phyloP scores from a whole-genome alignment of 2,113 vertebrate genomes.

The Bufo gargarizans region DNA sequence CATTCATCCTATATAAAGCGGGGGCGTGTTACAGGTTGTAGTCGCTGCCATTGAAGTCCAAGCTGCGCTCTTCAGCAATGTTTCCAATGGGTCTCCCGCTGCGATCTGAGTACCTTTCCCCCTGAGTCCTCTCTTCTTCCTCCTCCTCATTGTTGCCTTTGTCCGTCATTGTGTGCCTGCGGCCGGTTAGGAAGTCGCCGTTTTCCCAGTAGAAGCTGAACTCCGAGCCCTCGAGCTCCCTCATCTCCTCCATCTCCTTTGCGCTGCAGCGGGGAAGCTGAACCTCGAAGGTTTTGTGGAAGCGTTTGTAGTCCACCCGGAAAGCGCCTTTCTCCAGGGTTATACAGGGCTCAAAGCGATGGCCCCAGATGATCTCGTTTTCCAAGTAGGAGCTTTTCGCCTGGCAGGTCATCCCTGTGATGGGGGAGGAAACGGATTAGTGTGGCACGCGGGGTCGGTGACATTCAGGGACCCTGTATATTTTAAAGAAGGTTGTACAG shows the following conservation, averaged over 20 bases:
- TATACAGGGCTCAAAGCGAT: conserved; percentile 64
- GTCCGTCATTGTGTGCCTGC: conserved; percentile 41
- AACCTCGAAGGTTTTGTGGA: conserved; percentile 64
- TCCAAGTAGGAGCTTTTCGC: conserved; percentile 61
- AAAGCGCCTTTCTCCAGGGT: conserved; percentile 61
- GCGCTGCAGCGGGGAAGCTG: conserved; percentile 63
- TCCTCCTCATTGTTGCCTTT: not conserved
- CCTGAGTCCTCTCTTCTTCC: not conserved
- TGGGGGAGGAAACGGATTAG: not conserved
- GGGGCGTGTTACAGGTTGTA: conserved; percentile 22
- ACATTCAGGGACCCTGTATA: too few relatives aligned
- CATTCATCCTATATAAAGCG: too few relatives aligned
- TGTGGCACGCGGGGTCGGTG: not conserved
- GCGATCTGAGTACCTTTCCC: not conserved
- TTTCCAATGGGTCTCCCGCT: conserved; percentile 57
- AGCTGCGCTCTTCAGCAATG: conserved; percentile 60
- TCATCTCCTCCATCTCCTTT: conserved; percentile 55
- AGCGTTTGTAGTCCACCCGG: conserved; percentile 61
- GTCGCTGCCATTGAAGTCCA: conserved; percentile 49
- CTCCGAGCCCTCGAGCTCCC: conserved; percentile 48
- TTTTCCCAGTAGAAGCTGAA: conserved; percentile 54
- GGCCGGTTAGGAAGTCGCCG: conserved; percentile 24
- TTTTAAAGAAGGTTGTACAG: too few relatives aligned
- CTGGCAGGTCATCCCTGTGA: conserved; percentile 62
- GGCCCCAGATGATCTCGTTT: conserved; percentile 61